phyloP scores from a whole-genome alignment of 2,113 vertebrate genomes.

The Cercocebus atys region DNA sequence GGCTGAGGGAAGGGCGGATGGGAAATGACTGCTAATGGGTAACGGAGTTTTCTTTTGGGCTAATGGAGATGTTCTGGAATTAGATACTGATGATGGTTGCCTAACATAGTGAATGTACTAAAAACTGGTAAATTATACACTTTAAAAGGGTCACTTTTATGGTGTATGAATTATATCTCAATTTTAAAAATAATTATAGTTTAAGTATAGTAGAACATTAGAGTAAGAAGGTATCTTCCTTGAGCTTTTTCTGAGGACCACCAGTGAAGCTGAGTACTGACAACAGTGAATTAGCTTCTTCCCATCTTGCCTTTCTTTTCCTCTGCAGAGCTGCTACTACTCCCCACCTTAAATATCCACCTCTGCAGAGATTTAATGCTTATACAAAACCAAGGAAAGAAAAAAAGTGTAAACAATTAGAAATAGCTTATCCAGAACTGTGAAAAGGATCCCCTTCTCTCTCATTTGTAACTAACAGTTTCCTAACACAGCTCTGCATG shows the following conservation, averaged over 20 bases:
- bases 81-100: neutral
- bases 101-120: neutral
- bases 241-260: neutral
- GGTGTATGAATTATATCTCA: neutral
- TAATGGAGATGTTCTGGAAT: neutral
- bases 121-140: neutral
- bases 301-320: neutral
- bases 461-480: slow-evolving; percentile 32
- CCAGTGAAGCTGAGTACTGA: neutral
- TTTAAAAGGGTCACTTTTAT: neutral
- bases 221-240: neutral
- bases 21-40: neutral
- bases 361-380: neutral
- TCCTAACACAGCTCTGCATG: neutral
- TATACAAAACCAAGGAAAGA: neutral
- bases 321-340: neutral
- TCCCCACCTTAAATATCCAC: neutral
- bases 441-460: neutral
- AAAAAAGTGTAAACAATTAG: neutral
- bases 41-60: neutral
- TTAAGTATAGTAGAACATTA: neutral
- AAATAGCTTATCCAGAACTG: neutral
- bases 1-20: too few relatives aligned
- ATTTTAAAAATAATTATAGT: neutral
- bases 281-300: neutral